Evolutionary conservation across 2,113 vertebrate genomes (phyloP).

Genomic region (Felis catus): F.catus_Fca126_mat1.0 CM031412.1:232069501-232070000

Average conservation of each 20-base stretch:
- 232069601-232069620: neutral
- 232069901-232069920: neutral
- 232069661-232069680: fast-evolving
- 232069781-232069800: neutral
- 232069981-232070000: neutral
- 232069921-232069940: neutral
- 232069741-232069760: neutral
- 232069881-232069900: neutral
- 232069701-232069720: too few relatives aligned
- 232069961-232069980: neutral
- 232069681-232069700: fast-evolving
- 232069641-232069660: fast-evolving
- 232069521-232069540: neutral
- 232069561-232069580: neutral
- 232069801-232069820: neutral
- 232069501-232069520: slow-evolving; percentile 81
- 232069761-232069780: neutral
- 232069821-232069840: neutral
- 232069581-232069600: neutral
- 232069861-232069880: neutral
- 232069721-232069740: neutral
- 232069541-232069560: neutral
- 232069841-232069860: neutral
- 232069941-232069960: neutral
- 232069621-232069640: fast-evolving